Evolutionary conservation across 1,140 invertebrate species (phyloP), one percentile per base, ranked within the genome.

Genomic region (Macrobrachium nipponense): DNA sequence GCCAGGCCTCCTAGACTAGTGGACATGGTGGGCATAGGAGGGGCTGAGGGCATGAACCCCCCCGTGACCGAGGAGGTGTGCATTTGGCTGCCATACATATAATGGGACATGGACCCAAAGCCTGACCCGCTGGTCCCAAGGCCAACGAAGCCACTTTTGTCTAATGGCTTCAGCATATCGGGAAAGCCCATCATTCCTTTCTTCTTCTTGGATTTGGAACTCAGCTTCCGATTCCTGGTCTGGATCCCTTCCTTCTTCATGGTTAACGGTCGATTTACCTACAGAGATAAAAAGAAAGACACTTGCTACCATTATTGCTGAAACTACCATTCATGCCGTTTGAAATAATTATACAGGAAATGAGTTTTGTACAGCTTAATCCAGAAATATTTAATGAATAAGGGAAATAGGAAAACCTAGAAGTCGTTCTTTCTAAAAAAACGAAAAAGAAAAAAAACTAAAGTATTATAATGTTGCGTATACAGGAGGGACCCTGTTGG

Each of bases 161-260:
- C 89, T 79, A 90, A 78, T 15, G 90, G 89, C 62, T 89, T 89
- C 95, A 96, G 51, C 91, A 90, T 89, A 66, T 89, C 89, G 12
- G 89, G 86, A 77, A 89, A 89, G 87, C 94, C 94, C 23, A 95
- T 94, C 23, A 94, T 93, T n/a, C 94, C 94, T 92, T 97, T 97
- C 93, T 97, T 98, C 94, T 98, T 98, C 93, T 98, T 98, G 90
- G 96, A 97, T 92, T 98, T 98, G 82, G 96, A 97, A 89, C 96
- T 97, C 18, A 98, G 92, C 91, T 99, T 99, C 89, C 98, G 93
- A 93, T 99, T 99, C 91, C 98, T 93, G 87, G 98, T 99, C 91
- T 99, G 98, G 89, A 99, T 99, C 75, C 97, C 97, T 92, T 99
- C 98, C 92, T 99, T 99, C 93, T 99, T 99, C 98, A 99, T 99